Evolutionary conservation across 2,113 vertebrate genomes (phyloP).

Genomic region (Rhombomys opimus): DNA sequence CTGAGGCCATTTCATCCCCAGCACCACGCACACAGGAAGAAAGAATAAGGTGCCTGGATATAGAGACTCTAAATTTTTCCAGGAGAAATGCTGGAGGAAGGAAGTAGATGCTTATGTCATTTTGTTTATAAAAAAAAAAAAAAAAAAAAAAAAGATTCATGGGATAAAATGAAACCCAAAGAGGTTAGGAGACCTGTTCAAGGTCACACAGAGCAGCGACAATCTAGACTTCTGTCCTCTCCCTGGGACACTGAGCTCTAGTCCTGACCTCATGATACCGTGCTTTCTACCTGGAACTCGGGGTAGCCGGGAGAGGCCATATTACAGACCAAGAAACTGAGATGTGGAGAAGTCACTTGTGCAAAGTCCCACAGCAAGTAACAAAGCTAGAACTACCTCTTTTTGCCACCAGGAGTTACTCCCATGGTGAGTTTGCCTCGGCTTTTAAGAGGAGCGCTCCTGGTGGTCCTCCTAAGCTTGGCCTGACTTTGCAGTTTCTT

Average conservation of each 20-base stretch:
- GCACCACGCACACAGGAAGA: neutral
- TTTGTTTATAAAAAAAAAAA: constrained; percentile 1
- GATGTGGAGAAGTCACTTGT: neutral
- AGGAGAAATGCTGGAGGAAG: neutral
- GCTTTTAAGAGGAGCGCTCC: neutral
- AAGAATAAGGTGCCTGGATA: neutral
- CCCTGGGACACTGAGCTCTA: neutral
- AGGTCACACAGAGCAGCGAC: neutral
- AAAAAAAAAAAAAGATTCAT: neutral
- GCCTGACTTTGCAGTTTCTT: neutral
- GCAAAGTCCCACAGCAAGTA: neutral
- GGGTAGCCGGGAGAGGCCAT: neutral
- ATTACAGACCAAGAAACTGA: constrained; percentile 33
- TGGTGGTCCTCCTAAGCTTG: neutral
- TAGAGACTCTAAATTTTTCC: neutral
- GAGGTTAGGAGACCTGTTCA: neutral
- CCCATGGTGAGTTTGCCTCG: neutral
- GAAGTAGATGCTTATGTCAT: neutral
- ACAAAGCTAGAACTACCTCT: neutral
- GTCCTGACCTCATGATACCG: neutral
- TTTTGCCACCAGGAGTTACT: neutral
- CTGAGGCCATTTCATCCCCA: neutral
- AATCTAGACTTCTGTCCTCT: neutral
- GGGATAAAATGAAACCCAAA: neutral
- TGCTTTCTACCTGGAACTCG: neutral